Evolutionary conservation across 2,888 invertebrate genomes (phyloP).

Genomic region (Dione juno): DNA sequence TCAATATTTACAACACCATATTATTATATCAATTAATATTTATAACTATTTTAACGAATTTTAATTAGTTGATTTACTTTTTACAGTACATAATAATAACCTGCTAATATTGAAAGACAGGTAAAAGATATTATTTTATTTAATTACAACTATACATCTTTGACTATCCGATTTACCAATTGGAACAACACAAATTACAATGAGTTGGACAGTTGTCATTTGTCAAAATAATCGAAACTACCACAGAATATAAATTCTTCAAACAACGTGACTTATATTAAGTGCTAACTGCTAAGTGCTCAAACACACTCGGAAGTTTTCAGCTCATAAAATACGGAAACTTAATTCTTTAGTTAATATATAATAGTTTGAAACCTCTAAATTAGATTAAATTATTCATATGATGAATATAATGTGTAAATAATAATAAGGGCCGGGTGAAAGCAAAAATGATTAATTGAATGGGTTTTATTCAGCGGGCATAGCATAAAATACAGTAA

Average conservation of each 20-base stretch:
- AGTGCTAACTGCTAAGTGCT: too few relatives aligned
- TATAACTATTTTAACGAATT: conserved; percentile 1
- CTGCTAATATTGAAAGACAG: conserved; percentile 1
- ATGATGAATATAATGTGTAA: too few relatives aligned
- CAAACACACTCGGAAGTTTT: too few relatives aligned
- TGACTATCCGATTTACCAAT: conserved; percentile 19
- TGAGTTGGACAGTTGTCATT: conserved; percentile 73
- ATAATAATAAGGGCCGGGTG: too few relatives aligned
- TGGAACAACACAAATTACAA: conserved; percentile 26
- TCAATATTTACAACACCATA: conserved; percentile 27
- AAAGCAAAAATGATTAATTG: too few relatives aligned
- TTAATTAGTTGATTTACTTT: not conserved
- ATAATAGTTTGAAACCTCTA: too few relatives aligned
- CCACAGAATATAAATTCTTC: not conserved
- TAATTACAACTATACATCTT: conserved; percentile 24
- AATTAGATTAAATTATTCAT: too few relatives aligned
- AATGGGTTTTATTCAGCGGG: too few relatives aligned
- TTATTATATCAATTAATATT: conserved; percentile 7
- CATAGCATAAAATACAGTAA: too few relatives aligned
- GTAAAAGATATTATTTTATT: conserved; percentile 1
- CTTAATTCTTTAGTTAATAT: too few relatives aligned
- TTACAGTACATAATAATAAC: conserved; percentile 13
- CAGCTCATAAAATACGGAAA: too few relatives aligned
- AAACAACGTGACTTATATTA: too few relatives aligned
- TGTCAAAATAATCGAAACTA: conserved; percentile 51